A percentile compares a stretch with the other conserved stretches of the same genome.
These are phyloP conservation scores for Tangachromis dhanisi DNA, from an alignment of 2,113 vertebrate species.

Conservation along the genomic window DNA sequence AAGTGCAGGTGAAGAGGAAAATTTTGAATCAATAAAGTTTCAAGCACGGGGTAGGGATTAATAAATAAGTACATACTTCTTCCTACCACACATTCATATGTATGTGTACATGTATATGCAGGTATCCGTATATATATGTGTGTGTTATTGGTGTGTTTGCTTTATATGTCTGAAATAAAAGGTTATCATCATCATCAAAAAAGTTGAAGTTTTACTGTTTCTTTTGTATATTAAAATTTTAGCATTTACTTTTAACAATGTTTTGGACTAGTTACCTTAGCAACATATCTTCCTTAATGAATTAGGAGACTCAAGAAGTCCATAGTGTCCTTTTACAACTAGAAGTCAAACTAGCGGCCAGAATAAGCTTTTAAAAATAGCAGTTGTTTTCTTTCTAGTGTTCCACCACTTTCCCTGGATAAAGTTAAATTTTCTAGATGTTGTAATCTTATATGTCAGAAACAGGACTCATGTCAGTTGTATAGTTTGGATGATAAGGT, in stretches of 20 bases:
- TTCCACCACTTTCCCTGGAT: background rate
- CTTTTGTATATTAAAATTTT: background rate
- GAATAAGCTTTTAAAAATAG: background rate
- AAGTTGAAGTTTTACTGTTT: background rate
- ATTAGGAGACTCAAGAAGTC: background rate
- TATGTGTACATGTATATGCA: background rate
- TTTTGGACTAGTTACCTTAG: background rate
- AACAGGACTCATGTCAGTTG: background rate
- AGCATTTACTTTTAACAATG: background rate
- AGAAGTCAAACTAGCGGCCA: fast-evolving
- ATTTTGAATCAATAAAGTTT: background rate
- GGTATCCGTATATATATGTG: background rate
- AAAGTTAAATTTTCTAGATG: background rate
- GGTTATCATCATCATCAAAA: background rate
- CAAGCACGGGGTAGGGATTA: background rate
- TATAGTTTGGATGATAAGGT: background rate
- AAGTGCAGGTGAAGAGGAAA: background rate
- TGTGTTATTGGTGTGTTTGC: background rate
- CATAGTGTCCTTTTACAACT: fast-evolving
- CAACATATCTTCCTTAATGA: background rate
- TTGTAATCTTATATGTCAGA: background rate
- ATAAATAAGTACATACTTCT: background rate
- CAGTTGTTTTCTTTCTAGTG: background rate
- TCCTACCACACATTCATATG: background rate
- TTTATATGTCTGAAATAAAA: background rate